phyloP scores from a whole-genome alignment of 2,888 invertebrate species.

The Chloromyia formosa region DNA sequence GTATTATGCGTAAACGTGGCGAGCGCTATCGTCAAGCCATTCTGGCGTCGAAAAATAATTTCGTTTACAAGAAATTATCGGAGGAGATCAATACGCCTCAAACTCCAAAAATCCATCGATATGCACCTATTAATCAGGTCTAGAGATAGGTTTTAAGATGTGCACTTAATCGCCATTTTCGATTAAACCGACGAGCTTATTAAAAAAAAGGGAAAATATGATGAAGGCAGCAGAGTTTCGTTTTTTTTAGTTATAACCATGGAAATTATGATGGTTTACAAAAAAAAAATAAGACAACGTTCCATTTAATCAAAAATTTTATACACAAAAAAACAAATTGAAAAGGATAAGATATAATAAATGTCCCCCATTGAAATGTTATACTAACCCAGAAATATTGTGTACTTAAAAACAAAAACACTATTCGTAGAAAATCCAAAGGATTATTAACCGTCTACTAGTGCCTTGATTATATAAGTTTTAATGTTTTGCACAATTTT shows the following conservation, averaged over 20 bases:
- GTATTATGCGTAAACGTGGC: slow-evolving; percentile 65
- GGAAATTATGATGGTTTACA: slow-evolving; percentile 24
- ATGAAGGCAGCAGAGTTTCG: too few relatives aligned
- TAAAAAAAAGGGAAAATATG: too few relatives aligned
- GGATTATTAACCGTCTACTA: neutral
- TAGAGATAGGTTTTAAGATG: slow-evolving; percentile 53
- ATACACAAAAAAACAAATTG: neutral
- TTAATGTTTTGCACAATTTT: neutral
- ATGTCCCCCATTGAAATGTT: neutral
- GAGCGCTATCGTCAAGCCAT: slow-evolving; percentile 65
- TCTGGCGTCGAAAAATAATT: slow-evolving; percentile 63
- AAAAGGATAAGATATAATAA: too few relatives aligned
- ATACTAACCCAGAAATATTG: slow-evolving; percentile 14
- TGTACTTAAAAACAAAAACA: slow-evolving; percentile 21
- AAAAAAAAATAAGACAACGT: slow-evolving; percentile 3
- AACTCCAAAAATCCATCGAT: slow-evolving; percentile 75
- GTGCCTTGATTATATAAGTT: slow-evolving; percentile 1
- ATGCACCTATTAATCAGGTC: slow-evolving; percentile 68
- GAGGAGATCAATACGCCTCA: slow-evolving; percentile 70
- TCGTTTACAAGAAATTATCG: slow-evolving; percentile 81
- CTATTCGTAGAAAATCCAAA: neutral
- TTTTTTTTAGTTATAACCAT: neutral
- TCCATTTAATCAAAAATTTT: slow-evolving; percentile 19
- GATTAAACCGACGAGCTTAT: too few relatives aligned
- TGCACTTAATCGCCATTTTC: too few relatives aligned